These are phyloP conservation scores for Glaucidium brasilianum DNA, from an alignment of 2,113 vertebrate genomes.

Conservation along the genomic window DNA sequence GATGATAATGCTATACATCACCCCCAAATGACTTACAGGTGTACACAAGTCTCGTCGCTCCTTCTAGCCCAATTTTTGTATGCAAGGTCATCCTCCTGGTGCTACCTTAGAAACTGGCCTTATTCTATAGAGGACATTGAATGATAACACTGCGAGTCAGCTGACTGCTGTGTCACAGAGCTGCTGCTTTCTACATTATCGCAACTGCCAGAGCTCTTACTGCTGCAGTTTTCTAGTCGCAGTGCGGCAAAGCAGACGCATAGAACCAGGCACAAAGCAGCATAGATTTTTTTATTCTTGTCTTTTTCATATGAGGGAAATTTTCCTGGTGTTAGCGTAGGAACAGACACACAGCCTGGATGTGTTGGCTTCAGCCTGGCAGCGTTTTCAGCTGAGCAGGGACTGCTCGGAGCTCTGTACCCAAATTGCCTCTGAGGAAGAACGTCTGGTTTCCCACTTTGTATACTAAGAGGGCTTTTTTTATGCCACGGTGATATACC, in stretches of 20 bases:
- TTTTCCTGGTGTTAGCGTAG: constrained; percentile 62
- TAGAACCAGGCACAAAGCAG: constrained; percentile 67
- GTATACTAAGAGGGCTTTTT: not conserved
- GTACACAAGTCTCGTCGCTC: not conserved
- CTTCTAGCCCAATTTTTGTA: not conserved
- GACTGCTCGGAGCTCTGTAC: constrained; percentile 63
- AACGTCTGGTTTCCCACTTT: constrained; percentile 45
- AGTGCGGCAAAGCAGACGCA: constrained; percentile 76
- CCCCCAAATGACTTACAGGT: constrained; percentile 8
- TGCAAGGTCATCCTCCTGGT: constrained; percentile 69
- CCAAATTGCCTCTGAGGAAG: constrained; percentile 63
- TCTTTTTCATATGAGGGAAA: constrained; percentile 15
- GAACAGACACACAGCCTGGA: constrained; percentile 69
- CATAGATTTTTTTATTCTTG: constrained; percentile 51
- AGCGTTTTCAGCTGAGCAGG: constrained; percentile 69
- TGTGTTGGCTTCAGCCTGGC: constrained; percentile 69
- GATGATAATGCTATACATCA: not conserved
- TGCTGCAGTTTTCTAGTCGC: constrained; percentile 76
- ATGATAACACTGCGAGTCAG: constrained; percentile 82
- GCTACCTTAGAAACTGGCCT: constrained; percentile 73
- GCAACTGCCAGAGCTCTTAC: constrained; percentile 78
- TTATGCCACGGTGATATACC: constrained; percentile 46
- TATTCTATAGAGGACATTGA: constrained; percentile 72
- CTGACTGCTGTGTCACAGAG: constrained; percentile 87
- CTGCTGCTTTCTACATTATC: constrained; percentile 78